These are phyloP conservation scores for Polydrusus tereticollis DNA, from an alignment of 2,888 invertebrate species.

Conservation along the genomic window DNA sequence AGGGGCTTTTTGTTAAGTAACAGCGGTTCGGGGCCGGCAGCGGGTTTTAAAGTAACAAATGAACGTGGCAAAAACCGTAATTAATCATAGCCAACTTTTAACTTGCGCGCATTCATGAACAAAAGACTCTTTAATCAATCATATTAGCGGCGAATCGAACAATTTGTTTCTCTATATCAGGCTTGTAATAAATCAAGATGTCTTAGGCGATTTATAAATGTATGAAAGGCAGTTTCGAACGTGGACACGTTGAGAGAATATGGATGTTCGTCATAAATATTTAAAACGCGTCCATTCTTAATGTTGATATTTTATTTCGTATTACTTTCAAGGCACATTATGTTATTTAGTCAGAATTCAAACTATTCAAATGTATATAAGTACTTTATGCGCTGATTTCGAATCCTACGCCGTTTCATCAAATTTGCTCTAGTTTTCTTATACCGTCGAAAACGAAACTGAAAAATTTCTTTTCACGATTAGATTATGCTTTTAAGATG, in stretches of 20 bases:
- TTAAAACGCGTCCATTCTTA: not conserved
- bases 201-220: slow-evolving; percentile 35
- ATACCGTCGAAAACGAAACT: too few species aligned
- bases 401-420: too few species aligned
- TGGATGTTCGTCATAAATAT: slow-evolving; percentile 12
- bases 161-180: slow-evolving; percentile 59
- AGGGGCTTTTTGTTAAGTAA: slow-evolving; percentile 22
- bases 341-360: too few species aligned
- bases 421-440: too few species aligned
- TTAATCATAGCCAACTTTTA: slow-evolving; percentile 59
- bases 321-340: not conserved
- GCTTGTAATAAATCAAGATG: slow-evolving; percentile 55
- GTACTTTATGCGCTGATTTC: too few species aligned
- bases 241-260: slow-evolving; percentile 8
- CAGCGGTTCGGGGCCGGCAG: slow-evolving; percentile 31
- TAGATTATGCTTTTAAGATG: too few species aligned
- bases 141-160: slow-evolving; percentile 59
- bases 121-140: slow-evolving; percentile 60
- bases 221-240: slow-evolving; percentile 9
- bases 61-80: slow-evolving; percentile 54
- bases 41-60: slow-evolving; percentile 59
- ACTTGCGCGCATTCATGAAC: slow-evolving; percentile 55
- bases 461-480: too few species aligned
- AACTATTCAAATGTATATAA: too few species aligned
- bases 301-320: not conserved